phyloP scores from a whole-genome alignment of 1,140 invertebrate species.

The Mesaphorura yosii region DNA sequence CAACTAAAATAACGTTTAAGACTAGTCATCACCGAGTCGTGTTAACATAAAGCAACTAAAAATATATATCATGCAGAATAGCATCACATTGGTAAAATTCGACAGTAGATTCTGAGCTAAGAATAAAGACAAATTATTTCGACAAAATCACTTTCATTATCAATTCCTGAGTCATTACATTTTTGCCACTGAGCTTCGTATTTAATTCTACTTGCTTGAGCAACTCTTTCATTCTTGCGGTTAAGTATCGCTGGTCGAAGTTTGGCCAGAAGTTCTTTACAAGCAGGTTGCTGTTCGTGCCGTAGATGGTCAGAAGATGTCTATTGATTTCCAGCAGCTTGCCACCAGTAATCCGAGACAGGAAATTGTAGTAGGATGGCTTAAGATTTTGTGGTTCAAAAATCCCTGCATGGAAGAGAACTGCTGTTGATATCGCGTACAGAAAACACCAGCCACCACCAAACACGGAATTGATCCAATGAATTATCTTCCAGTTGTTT shows the following conservation, averaged over 20 bases:
- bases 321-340: conserved; percentile 33
- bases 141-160: too few relatives aligned
- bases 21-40: too few relatives aligned
- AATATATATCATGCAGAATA: too few relatives aligned
- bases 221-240: conserved; percentile 23
- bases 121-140: too few relatives aligned
- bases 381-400: conserved; percentile 64
- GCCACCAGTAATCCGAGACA: conserved; percentile 59
- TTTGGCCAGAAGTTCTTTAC: conserved; percentile 28
- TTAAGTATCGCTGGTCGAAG: conserved; percentile 15
- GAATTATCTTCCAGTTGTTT: conserved; percentile 26
- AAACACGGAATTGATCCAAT: conserved; percentile 24
- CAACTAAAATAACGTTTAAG: too few relatives aligned
- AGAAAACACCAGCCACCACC: conserved; percentile 40
- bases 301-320: conserved; percentile 22
- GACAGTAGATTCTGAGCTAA: too few relatives aligned
- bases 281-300: conserved; percentile 17
- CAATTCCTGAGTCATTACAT: too few relatives aligned
- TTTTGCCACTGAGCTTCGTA: conserved; percentile 19
- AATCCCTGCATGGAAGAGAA: conserved; percentile 67
- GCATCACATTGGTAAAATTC: too few relatives aligned
- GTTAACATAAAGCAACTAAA: too few relatives aligned
- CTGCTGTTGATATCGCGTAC: conserved; percentile 65
- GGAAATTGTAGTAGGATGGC: conserved; percentile 72
- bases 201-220: conserved; percentile 12